Conservation (phyloP, 2,797 vertebrate genomes). For the Squalus acanthias region DNA sequence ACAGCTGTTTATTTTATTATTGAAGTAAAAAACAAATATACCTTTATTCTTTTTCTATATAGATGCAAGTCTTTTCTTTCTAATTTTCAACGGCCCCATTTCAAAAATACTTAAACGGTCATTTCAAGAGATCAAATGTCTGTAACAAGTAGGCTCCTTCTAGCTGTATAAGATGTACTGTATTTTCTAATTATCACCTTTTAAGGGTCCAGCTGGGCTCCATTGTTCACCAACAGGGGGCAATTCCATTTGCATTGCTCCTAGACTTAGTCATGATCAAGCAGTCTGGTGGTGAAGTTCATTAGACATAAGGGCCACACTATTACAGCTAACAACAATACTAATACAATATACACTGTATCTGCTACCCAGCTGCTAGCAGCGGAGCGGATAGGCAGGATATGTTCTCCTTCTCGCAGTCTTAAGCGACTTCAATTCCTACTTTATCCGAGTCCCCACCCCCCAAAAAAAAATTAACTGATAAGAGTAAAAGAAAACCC, state of each 20-base stretch:
- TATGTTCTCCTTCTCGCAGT: background rate
- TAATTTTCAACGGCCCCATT: background rate
- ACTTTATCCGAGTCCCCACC: slow-evolving; percentile 33
- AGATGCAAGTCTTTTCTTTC: background rate
- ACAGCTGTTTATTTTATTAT: background rate
- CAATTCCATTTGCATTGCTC: slow-evolving; percentile 99
- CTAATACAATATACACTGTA: slow-evolving; percentile 60
- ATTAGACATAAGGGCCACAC: slow-evolving; percentile 76
- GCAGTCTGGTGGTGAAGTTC: slow-evolving; percentile 93
- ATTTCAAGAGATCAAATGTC: slow-evolving; percentile 30
- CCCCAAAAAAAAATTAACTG: slow-evolving; percentile 14
- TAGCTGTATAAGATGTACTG: slow-evolving; percentile 91
- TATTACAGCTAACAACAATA: slow-evolving; percentile 62
- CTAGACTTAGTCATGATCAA: slow-evolving; percentile 94
- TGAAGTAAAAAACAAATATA: background rate
- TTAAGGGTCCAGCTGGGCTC: slow-evolving; percentile 98
- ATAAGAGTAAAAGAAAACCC: slow-evolving; percentile 10
- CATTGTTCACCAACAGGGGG: slow-evolving; percentile 97
- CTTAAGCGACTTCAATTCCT: slow-evolving; percentile 20
- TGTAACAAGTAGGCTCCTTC: slow-evolving; percentile 78
- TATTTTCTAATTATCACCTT: slow-evolving; percentile 99
- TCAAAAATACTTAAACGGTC: slow-evolving; percentile 23
- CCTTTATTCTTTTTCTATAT: background rate
- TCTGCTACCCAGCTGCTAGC: slow-evolving; percentile 59
- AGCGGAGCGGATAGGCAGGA: slow-evolving; percentile 51